Evolutionary conservation across 2,888 invertebrate species (phyloP).

Genomic region (Pilophorus perplexus): DNA sequence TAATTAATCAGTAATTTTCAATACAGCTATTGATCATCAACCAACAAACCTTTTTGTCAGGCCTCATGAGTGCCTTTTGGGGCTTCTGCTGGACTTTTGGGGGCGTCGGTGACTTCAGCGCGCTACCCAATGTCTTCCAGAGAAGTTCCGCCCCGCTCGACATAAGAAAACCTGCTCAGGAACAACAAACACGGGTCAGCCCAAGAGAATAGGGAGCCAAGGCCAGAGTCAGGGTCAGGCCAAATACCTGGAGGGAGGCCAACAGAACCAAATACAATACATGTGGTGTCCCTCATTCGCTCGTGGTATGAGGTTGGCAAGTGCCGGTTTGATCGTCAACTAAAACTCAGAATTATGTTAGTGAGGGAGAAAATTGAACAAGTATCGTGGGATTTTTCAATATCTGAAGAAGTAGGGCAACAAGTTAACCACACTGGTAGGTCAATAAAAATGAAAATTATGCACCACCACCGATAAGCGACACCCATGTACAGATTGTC

Average conservation of each 20-base stretch:
- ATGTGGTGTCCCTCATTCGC: constrained; percentile 18
- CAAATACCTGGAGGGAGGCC: constrained; percentile 4
- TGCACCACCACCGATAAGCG: constrained; percentile 8
- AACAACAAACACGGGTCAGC: constrained; percentile 46
- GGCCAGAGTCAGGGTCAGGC: too few relatives aligned
- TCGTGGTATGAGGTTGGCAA: not conserved
- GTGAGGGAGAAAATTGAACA: not conserved
- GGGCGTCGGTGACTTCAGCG: constrained; percentile 50
- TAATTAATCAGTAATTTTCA: too few relatives aligned
- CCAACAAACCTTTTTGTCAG: constrained; percentile 51
- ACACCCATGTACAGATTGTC: too few relatives aligned
- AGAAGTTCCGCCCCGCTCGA: constrained; percentile 66
- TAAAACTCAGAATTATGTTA: constrained; percentile 29
- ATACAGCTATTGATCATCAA: too few relatives aligned
- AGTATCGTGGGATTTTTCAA: too few relatives aligned
- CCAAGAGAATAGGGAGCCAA: too few relatives aligned
- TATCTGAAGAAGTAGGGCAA: too few relatives aligned
- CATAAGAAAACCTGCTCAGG: constrained; percentile 56
- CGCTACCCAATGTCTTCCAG: constrained; percentile 61
- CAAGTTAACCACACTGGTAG: too few relatives aligned
- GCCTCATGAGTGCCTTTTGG: constrained; percentile 44
- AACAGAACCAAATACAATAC: constrained; percentile 25
- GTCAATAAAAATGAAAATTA: not conserved
- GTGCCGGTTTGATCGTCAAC: not conserved
- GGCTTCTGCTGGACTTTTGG: constrained; percentile 41